phyloP scores from a whole-genome alignment of 2,797 vertebrate species.

The Gymnodraco acuticeps region DNA sequence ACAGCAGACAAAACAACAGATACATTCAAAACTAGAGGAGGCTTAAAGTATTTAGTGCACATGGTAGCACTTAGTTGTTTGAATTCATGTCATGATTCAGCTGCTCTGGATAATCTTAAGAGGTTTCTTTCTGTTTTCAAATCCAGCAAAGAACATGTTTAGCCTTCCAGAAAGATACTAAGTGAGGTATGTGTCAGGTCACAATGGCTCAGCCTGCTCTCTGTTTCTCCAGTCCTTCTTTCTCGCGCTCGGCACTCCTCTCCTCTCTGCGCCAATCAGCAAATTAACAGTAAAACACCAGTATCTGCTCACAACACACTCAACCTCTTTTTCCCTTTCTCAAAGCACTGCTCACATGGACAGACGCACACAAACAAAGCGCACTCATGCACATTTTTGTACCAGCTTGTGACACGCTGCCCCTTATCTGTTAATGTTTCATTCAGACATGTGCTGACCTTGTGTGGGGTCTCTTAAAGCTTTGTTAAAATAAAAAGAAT shows the following conservation, averaged over 20 bases:
- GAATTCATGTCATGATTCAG: neutral
- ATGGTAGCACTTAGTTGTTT: conserved; percentile 1
- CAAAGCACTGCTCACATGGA: conserved; percentile 8
- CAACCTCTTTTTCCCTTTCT: conserved; percentile 17
- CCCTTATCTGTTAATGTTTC: conserved; percentile 19
- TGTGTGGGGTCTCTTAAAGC: neutral
- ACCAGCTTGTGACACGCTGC: conserved; percentile 12
- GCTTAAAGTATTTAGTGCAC: neutral
- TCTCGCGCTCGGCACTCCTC: conserved; percentile 15
- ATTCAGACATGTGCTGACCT: conserved; percentile 31
- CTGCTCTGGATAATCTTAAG: conserved; percentile 14
- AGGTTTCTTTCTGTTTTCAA: conserved; percentile 54
- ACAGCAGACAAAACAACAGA: neutral
- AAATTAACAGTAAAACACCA: conserved; percentile 23
- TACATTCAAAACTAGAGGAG: neutral
- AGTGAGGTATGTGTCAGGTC: conserved; percentile 61
- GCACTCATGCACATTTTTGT: conserved; percentile 27
- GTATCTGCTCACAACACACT: conserved; percentile 32
- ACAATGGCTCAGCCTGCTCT: conserved; percentile 20
- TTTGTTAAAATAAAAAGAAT: neutral
- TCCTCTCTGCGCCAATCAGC: conserved; percentile 16
- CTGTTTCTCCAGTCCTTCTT: conserved; percentile 26
- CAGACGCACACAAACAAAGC: conserved; percentile 15
- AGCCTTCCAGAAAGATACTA: conserved; percentile 47
- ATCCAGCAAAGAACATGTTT: conserved; percentile 45